A percentile compares a stretch with the other conserved stretches of the same genome.
Evolutionary conservation across 2,888 invertebrate genomes (phyloP).

Genomic region (Orthonevra nobilis): DNA sequence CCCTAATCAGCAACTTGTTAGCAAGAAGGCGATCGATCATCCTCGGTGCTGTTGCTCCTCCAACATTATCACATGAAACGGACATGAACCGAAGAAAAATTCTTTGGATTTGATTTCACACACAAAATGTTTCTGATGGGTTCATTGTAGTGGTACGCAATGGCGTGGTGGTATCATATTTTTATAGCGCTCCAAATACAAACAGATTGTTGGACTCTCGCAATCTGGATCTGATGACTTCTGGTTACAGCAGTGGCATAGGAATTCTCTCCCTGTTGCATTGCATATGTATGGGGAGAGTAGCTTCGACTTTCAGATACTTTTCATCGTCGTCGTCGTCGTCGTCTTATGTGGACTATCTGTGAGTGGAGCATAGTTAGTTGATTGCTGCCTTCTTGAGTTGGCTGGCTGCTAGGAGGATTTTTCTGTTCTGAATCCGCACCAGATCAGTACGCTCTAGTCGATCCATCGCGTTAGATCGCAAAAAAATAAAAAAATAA

Average conservation of each 20-base stretch:
- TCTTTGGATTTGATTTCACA: constrained; percentile 57
- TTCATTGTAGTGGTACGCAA: constrained; percentile 50
- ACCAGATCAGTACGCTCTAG: constrained; percentile 79
- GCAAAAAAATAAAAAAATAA: no score
- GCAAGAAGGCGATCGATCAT: constrained; percentile 24
- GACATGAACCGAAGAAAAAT: constrained; percentile 38
- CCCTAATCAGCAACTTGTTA: constrained; percentile 1
- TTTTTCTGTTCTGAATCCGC: constrained; percentile 73
- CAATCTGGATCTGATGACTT: constrained; percentile 40
- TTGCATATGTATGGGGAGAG: constrained; percentile 74
- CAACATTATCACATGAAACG: constrained; percentile 50
- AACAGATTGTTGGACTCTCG: constrained; percentile 35
- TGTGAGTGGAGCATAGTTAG: constrained; percentile 76
- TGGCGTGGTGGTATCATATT: constrained; percentile 52
- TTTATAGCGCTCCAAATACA: constrained; percentile 50
- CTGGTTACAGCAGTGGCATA: constrained; percentile 8
- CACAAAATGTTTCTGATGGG: constrained; percentile 38
- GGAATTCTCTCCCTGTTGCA: constrained; percentile 58
- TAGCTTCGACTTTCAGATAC: constrained; percentile 76
- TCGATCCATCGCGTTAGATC: constrained; percentile 79
- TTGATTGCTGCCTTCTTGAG: constrained; percentile 80
- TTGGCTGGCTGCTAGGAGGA: constrained; percentile 75
- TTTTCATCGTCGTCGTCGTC: constrained; percentile 34
- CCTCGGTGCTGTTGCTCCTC: constrained; percentile 23
- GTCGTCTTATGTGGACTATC: constrained; percentile 60